Percentiles rank a stretch among this genome's conserved stretches.
These are phyloP conservation scores for Bergia sp. DNA, from an alignment of 92 coral and sea anemone genomes.

Conservation along the genomic window DNA sequence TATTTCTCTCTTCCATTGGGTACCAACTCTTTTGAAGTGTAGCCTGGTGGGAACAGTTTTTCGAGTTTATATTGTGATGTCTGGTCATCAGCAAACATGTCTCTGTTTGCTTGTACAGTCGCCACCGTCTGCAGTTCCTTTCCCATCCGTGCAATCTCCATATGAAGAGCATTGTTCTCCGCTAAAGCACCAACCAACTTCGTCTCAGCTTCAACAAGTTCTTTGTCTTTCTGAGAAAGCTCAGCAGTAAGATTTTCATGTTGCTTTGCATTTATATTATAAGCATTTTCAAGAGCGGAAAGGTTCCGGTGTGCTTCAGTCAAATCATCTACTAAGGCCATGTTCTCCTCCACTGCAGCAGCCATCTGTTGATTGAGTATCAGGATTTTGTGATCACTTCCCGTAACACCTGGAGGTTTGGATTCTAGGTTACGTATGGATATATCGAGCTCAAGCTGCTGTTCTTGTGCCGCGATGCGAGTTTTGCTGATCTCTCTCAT, in stretches of 20 bases:
- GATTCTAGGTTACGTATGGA: constrained; percentile 62
- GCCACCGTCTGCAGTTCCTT: constrained; percentile 29
- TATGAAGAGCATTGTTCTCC: constrained; percentile 28
- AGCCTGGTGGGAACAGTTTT: background rate
- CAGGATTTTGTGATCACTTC: constrained; percentile 63
- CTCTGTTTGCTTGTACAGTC: constrained; percentile 4
- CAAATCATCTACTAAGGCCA: constrained; percentile 64
- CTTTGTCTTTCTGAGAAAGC: constrained; percentile 57
- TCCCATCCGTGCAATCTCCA: constrained; percentile 20
- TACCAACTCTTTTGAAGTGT: background rate
- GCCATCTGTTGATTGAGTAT: constrained; percentile 75
- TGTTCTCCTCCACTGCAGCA: constrained; percentile 64
- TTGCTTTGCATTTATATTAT: constrained; percentile 52
- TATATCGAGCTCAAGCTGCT: constrained; percentile 57
- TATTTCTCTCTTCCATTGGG: background rate
- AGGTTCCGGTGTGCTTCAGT: constrained; percentile 60
- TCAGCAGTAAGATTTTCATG: constrained; percentile 60
- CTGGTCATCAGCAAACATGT: background rate
- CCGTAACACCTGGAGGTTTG: constrained; percentile 52
- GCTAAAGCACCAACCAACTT: constrained; percentile 51
- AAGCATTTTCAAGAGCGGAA: constrained; percentile 52
- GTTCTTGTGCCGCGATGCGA: constrained; percentile 60
- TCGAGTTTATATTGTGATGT: background rate
- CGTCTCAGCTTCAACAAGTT: constrained; percentile 53
- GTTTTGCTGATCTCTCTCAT: constrained; percentile 42